Base-by-base conservation (phyloP, 2,888 invertebrate species). In the Orthonychiurus folsomi region DNA sequence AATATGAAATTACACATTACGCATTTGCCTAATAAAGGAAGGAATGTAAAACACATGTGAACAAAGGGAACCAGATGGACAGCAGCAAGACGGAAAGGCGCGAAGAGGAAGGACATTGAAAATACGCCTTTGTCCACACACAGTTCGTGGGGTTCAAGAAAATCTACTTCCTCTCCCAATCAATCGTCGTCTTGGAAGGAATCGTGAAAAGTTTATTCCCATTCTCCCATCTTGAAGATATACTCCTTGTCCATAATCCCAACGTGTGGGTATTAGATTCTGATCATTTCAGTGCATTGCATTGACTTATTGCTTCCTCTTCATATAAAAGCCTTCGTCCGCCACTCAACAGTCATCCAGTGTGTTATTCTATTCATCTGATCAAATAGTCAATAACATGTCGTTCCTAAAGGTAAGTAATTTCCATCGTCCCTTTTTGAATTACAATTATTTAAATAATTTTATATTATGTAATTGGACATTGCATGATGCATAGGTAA, bases 401-500 rank as follows among this genome's bases (percentile, higher is more conserved):
- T 37, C 37, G 37, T 5, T 15, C 15, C 37, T 37, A 5, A 5
- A 37, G 37, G 37, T 37, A 37, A 37, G n/a, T n/a, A n/a, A n/a
- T n/a, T n/a, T n/a, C n/a, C n/a, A n/a, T n/a, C n/a, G n/a, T n/a
- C n/a, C n/a, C n/a, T n/a, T n/a, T n/a, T n/a, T n/a, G n/a, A n/a
- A n/a, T n/a, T n/a, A n/a, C n/a, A 12, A 52, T 52, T 52, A 15
- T 55, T 55, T 55, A 3, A 55, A 55, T 24, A 55, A 37, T 37
- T 37, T 37, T 52, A 52, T 5, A 21, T n/a, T 52, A 21, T 21
- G 3, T 52, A 52, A 9, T 15, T 9, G 15, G 15, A 9, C 37
- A 37, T 37, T 9, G 5, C 15, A 9, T 9, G 5, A 9, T 15
- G 37, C 37, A 37, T 15, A 37, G 68, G 59, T 67, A 53, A 57